Base-by-base conservation (phyloP, 2,113 vertebrate species). In the Centropristis striata region DNA sequence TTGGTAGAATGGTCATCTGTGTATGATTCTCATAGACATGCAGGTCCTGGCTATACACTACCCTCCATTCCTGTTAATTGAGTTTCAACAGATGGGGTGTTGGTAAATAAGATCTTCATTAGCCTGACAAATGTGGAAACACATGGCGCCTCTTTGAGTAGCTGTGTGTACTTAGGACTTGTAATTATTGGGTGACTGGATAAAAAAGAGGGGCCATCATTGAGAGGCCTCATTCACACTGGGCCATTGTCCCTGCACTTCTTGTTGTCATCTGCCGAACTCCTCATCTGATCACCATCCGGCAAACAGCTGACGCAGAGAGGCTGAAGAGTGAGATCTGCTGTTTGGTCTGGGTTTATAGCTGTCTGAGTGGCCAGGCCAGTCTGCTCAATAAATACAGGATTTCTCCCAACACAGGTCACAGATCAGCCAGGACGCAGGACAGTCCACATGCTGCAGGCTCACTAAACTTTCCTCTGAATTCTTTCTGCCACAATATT, bases 211-310 rank as follows among this genome's bases (percentile, higher is more conserved):
- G 63, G 64, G 20, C 71, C 75, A 25, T 73, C 39, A n/a, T 4
- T 64, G 74, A 80, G 94, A 93, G 90, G 92, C 88, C 90, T 91
- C 93, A 92, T 92, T 94, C 93, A 93, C 78, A 88, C 92, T 89
- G 93, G 46, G 82, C 92, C 91, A 86, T 96, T 96, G 90, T 96
- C 93, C 94, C 77, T 50, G 36, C n/a, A 87, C 91, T 94, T 80
- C 92, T 93, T 90, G 89, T 89, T 94, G 90, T 93, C 92, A 94
- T 96, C 94, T 94, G 94, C 94, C 83, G 81, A 90, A 92, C 94
- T 93, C 94, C 96, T 96, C 96, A 96, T 96, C 94, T 94, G 94
- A 95, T 95, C 94, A 90, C 96, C 95, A 96, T 96, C 94, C 92
- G 87, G 95, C 93, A 94, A 96, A 96, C 95, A 96, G 95, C 96